phyloP scores from a whole-genome alignment of 2,797 vertebrate genomes.

The Vultur gryphus region DNA sequence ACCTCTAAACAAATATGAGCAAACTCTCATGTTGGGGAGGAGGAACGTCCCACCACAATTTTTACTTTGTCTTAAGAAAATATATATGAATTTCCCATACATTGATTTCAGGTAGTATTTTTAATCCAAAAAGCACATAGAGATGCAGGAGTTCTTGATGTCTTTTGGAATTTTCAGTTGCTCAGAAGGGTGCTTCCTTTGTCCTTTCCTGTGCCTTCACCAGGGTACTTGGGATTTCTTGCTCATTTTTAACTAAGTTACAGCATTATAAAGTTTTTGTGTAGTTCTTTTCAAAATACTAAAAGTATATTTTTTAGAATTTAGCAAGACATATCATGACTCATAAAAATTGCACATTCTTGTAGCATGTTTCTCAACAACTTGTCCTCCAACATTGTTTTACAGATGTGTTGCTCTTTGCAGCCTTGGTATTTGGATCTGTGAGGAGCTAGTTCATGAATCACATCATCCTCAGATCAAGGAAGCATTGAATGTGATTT shows the following conservation, averaged over 20 bases:
- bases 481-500: constrained; percentile 96
- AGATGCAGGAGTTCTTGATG: neutral
- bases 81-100: neutral
- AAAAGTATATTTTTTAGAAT: neutral
- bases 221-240: neutral
- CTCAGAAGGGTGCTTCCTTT: neutral
- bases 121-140: neutral
- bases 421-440: constrained; percentile 97
- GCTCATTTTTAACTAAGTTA: neutral
- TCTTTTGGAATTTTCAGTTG: neutral
- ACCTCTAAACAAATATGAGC: neutral
- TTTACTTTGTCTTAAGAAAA: neutral
- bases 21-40: neutral
- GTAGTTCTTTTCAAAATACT: neutral
- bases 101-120: neutral
- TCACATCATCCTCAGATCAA: constrained; percentile 95
- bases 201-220: neutral
- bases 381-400: constrained; percentile 22
- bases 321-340: neutral
- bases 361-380: neutral
- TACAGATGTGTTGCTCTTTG: constrained; percentile 95
- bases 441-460: constrained; percentile 91
- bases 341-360: neutral
- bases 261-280: neutral
- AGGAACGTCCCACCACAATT: neutral